Evolutionary conservation across 2,113 vertebrate genomes (phyloP), one percentile per base, ranked within the genome.

Genomic region (Xerus inauris): DNA sequence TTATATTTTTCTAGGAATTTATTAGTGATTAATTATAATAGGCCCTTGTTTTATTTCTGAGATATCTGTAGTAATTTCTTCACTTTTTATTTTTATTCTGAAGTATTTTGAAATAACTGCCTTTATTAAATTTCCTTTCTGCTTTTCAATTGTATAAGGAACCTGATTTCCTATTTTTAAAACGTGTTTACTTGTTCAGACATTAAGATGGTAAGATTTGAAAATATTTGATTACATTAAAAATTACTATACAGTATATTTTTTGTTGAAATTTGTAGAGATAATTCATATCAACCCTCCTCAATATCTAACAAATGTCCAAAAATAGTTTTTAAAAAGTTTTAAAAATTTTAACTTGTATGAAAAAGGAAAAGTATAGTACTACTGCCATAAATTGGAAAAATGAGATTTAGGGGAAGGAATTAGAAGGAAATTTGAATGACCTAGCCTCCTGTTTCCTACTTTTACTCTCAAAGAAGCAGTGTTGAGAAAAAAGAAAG

Each of bases 131-230:
- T 88, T 17, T 32, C 62, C 19, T 77, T 94, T 83, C 11, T 59
- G 65, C 49, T 42, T 75, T 83, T 42, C 19, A 84, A 5, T 92
- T 94, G 83, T 84, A 28, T 92, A 94, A 83, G 76, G 69, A 77
- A 14, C 4, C 42, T 79, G 35, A 76, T 84, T 96, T 84, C 14
- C 72, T 64, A 35, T 57, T 84, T 75, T 79, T 65, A 96, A 89
- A 89, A 54, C 13, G 5, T 87, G 64, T 57, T 95, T 87, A 51
- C 47, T 92, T 3, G 54, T 94, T 97, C 89, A 59, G 89, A 72
- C 45, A 67, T 91, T 87, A 89, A 87, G 42, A 83, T 76, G 54
- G 69, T 93, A 59, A 89, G 0, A 1, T 87, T 77, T 89, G 62
- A 75, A 71, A 51, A 47, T 94, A 81, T 81, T 84, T 49, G 87